Evolutionary conservation across 30 jellyfish, hydroid and myxozoan species (phyloP).

Genomic region (Kudoa iwatai): DNA sequence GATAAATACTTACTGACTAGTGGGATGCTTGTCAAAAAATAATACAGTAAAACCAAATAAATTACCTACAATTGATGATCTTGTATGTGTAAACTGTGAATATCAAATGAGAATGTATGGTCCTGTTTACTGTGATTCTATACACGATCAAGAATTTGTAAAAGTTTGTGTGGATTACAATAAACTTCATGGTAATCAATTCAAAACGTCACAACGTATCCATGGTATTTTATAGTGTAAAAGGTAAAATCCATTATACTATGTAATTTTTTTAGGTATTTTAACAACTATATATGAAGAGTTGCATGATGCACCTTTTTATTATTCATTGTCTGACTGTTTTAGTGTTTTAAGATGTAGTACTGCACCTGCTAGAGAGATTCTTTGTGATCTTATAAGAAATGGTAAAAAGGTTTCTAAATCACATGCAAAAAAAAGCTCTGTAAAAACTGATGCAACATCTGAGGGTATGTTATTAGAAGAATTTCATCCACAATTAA

Average conservation of each 20-base stretch:
- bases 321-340: slow-evolving; percentile 13
- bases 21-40: not conserved
- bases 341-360: slow-evolving; percentile 28
- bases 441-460: slow-evolving; percentile 59
- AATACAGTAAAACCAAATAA: not conserved
- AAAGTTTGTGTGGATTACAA: slow-evolving; percentile 4
- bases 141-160: slow-evolving; percentile 19
- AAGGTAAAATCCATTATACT: not conserved
- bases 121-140: slow-evolving; percentile 52
- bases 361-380: slow-evolving; percentile 43
- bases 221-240: slow-evolving; percentile 7
- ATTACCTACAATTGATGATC: slow-evolving; percentile 8
- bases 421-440: slow-evolving; percentile 41
- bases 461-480: slow-evolving; percentile 17
- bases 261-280: slow-evolving; percentile 7
- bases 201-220: slow-evolving; percentile 17
- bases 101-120: slow-evolving; percentile 37
- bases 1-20: not conserved
- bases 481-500: too few relatives aligned
- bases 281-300: slow-evolving; percentile 28
- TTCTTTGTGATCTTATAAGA: slow-evolving; percentile 22
- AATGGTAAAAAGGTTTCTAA: slow-evolving; percentile 37
- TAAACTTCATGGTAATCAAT: slow-evolving; percentile 5
- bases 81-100: slow-evolving; percentile 26
- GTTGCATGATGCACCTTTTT: slow-evolving; percentile 25